Percentiles rank a stretch among this genome's conserved stretches.
These are phyloP conservation scores for Vireo griseus DNA, from an alignment of 2,797 vertebrate genomes.

Conservation along the genomic window DNA sequence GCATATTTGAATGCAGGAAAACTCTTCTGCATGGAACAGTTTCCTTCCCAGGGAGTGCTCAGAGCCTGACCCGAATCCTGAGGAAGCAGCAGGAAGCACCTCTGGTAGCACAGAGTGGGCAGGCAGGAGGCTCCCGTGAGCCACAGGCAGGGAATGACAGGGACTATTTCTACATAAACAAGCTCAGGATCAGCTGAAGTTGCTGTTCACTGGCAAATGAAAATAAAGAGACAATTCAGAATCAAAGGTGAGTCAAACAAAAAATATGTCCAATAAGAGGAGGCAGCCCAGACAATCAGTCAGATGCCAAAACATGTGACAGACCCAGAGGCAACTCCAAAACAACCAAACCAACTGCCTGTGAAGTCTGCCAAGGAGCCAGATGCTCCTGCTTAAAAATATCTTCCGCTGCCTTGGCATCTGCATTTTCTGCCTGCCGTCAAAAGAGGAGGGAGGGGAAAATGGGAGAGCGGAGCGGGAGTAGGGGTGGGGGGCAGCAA, in stretches of 20 bases:
- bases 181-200: conserved; percentile 26
- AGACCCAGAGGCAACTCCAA: conserved; percentile 78
- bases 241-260: conserved; percentile 67
- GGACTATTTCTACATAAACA: conserved; percentile 46
- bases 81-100: not conserved
- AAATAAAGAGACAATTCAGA: conserved; percentile 64
- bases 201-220: conserved; percentile 47
- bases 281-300: conserved; percentile 72
- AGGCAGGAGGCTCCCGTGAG: conserved; percentile 13
- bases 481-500: not conserved
- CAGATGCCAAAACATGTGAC: conserved; percentile 77
- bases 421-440: conserved; percentile 69
- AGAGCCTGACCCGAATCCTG: not conserved
- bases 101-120: not conserved
- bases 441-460: conserved; percentile 64
- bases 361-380: conserved; percentile 77
- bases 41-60: not conserved
- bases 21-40: not conserved
- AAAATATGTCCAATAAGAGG: conserved; percentile 66
- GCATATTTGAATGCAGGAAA: not conserved
- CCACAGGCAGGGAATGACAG: not conserved
- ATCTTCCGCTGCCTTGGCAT: conserved; percentile 78
- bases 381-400: conserved; percentile 83
- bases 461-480: conserved; percentile 1
- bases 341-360: conserved; percentile 76